Evolutionary conservation across 1,140 invertebrate species (phyloP).

Genomic region (Drosophila yakuba): DNA sequence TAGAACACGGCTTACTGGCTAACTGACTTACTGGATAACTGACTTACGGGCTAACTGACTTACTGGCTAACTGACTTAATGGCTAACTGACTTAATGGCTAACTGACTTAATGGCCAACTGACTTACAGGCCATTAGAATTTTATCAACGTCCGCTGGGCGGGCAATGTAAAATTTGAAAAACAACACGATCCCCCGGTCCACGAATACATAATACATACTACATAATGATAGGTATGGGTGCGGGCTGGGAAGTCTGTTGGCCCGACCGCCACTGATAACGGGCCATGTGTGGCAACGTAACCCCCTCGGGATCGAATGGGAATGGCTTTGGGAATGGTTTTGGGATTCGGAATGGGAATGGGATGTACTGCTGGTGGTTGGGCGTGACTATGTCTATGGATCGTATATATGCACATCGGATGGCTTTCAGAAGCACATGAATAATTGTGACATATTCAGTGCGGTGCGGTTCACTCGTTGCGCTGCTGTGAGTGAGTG

Average conservation of each 20-base stretch:
- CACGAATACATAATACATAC: constrained; percentile 50
- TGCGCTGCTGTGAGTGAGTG: neutral
- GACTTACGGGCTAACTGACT: neutral
- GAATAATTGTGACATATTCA: constrained; percentile 36
- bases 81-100: constrained; percentile 1
- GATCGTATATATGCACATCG: neutral
- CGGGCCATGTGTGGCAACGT: constrained; percentile 27
- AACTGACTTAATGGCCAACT: too few relatives aligned
- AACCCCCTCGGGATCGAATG: constrained; percentile 24
- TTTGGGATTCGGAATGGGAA: too few relatives aligned
- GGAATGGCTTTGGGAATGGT: neutral
- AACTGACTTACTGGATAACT: constrained; percentile 4
- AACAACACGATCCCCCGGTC: constrained; percentile 64
- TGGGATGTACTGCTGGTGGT: too few relatives aligned
- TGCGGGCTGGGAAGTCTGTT: constrained; percentile 70
- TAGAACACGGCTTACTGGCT: constrained; percentile 8
- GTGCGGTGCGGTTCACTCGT: neutral
- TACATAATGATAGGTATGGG: constrained; percentile 55
- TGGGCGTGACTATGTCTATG: neutral
- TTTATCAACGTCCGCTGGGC: constrained; percentile 58
- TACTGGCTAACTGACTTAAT: too few relatives aligned
- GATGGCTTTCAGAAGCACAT: neutral
- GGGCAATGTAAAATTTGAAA: constrained; percentile 39
- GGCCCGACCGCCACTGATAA: constrained; percentile 20
- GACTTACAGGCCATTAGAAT: constrained; percentile 53